A percentile compares a stretch with the other conserved stretches of the same genome.
Evolutionary conservation across 2,888 invertebrate genomes (phyloP).

Genomic region (Calameuta idolon): DNA sequence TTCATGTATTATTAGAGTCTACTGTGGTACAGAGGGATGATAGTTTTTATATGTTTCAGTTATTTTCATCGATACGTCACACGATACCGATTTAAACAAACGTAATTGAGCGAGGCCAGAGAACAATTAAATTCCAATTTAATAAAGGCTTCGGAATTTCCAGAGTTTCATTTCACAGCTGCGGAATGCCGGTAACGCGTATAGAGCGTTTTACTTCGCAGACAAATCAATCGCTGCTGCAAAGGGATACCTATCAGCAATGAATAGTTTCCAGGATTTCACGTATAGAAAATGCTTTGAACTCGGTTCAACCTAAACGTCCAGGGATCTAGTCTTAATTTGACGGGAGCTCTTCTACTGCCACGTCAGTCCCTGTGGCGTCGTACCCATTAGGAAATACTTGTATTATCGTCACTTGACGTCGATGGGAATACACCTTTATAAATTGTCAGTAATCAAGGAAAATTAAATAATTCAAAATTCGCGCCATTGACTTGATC

Average conservation of each 20-base stretch:
- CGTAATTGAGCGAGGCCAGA: constrained; percentile 44
- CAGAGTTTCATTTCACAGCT: constrained; percentile 49
- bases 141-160: constrained; percentile 53
- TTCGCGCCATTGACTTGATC: neutral
- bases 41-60: neutral
- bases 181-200: constrained; percentile 42
- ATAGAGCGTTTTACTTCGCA: constrained; percentile 37
- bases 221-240: constrained; percentile 44
- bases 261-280: neutral
- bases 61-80: neutral
- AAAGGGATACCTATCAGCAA: neutral
- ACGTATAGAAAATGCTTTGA: constrained; percentile 19
- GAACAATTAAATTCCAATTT: constrained; percentile 59
- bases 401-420: too few relatives aligned
- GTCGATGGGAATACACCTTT: neutral
- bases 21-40: neutral
- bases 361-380: neutral
- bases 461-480: neutral
- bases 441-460: neutral
- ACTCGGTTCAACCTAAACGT: constrained; percentile 9
- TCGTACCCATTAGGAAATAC: neutral
- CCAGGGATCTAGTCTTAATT: neutral
- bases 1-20: neutral
- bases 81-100: constrained; percentile 9
- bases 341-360: neutral